Evolutionary conservation across 2,113 vertebrate species (phyloP).

Genomic region (Cebidichthys violaceus): DNA sequence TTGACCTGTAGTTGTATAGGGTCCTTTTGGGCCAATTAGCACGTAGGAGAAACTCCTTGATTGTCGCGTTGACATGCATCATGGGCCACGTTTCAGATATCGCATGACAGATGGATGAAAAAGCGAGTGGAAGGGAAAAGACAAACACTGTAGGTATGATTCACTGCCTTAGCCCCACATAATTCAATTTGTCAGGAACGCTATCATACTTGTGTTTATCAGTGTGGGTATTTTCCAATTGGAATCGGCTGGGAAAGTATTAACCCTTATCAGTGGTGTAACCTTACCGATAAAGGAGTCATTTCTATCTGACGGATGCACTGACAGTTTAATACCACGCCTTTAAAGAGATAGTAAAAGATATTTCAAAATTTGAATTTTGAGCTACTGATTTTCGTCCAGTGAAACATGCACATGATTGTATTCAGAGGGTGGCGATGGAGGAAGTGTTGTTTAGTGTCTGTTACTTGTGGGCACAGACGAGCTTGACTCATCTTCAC

Average conservation of each 20-base stretch:
- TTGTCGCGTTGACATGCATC: not conserved
- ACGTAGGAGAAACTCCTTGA: not conserved
- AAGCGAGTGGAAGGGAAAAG: not conserved
- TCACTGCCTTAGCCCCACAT: slow-evolving; percentile 9
- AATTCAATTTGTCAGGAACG: slow-evolving; percentile 8
- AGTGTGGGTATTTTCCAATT: slow-evolving; percentile 20
- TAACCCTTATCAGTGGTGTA: slow-evolving; percentile 10
- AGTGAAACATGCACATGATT: not conserved
- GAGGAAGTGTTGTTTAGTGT: slow-evolving; percentile 35
- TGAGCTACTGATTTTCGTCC: not conserved
- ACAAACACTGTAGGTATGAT: slow-evolving; percentile 34
- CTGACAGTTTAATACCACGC: not conserved
- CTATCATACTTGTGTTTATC: slow-evolving; percentile 41
- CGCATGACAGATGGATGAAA: slow-evolving; percentile 18
- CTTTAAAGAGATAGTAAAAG: not conserved
- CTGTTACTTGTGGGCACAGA: slow-evolving; percentile 9
- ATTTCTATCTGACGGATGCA: slow-evolving; percentile 6
- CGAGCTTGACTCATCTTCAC: slow-evolving; percentile 35
- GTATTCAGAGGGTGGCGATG: not conserved
- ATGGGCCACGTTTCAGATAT: not conserved
- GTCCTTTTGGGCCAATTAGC: not conserved
- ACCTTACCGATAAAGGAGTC: slow-evolving; percentile 4
- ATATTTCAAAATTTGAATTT: not conserved
- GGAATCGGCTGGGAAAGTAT: slow-evolving; percentile 32
- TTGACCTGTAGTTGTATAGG: slow-evolving; percentile 14